Evolutionary conservation across 37 sponge, comb jelly and placozoan genomes (phyloP).

Genomic region (Petrosia ficiformis): DNA sequence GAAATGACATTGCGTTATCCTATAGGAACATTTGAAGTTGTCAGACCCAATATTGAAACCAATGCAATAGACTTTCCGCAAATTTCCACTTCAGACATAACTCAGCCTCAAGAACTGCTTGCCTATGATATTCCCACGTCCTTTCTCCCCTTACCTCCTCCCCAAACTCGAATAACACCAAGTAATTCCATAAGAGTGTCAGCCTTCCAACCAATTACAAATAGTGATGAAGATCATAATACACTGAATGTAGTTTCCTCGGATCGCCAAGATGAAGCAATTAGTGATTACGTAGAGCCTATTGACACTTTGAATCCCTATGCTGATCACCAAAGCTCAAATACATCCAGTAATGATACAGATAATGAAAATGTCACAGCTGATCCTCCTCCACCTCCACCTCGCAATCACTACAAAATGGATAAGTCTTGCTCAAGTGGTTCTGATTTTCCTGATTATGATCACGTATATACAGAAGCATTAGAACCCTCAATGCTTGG

Average conservation of each 20-base stretch:
- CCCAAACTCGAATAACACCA: slow-evolving; percentile 4
- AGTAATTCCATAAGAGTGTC: background rate
- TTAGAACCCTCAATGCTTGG: slow-evolving; percentile 59
- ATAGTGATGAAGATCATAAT: background rate
- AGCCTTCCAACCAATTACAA: background rate
- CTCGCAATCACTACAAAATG: background rate
- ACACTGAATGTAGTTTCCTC: background rate
- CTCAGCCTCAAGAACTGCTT: slow-evolving; percentile 34
- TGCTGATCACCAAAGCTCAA: background rate
- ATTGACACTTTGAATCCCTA: background rate
- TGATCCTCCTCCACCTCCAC: background rate
- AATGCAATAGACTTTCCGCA: too few species aligned
- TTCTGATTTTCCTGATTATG: background rate
- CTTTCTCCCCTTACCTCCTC: slow-evolving; percentile 27
- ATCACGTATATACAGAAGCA: slow-evolving; percentile 37
- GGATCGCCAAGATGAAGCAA: background rate
- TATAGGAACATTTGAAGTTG: too few species aligned
- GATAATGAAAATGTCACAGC: background rate
- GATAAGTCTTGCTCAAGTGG: background rate
- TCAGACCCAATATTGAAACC: too few species aligned
- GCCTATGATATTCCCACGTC: slow-evolving; percentile 4
- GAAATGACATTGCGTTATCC: background rate
- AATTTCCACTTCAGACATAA: too few species aligned
- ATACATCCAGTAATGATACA: background rate
- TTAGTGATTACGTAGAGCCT: slow-evolving; percentile 9